Base-by-base conservation (phyloP, 2,797 vertebrate species). In the Labroides dimidiatus region DNA sequence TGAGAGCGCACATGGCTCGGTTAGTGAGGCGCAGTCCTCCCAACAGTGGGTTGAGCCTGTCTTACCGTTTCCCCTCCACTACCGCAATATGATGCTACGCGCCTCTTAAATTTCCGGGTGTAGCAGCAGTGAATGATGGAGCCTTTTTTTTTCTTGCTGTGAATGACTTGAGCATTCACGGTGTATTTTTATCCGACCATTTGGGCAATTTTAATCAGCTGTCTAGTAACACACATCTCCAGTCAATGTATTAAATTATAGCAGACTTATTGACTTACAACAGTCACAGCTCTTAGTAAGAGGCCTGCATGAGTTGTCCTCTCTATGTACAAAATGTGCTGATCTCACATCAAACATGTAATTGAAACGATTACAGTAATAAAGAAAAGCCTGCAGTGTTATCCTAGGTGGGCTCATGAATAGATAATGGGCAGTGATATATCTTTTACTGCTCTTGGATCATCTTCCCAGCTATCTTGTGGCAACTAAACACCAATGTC, bases 11-110 rank as follows among this genome's bases (percentile, higher is more conserved):
- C 90, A 89, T 90, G 90, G 88, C 70, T 23, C 10, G 37, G 19
- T 52, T 37, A 23, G 49, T n/a, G 70, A 72, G 69, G 64, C 80
- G 77, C 64, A 48, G 77, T 57, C 69, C 33, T 33, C 33, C 47
- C 56, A 51, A 4, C 66, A 19, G 62, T 79, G 77, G 87, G 80
- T 36, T 84, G 83, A 82, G 75, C 70, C 71, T 60, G 47, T 13
- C 30, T n/a, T 51, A 8, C 69, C 45, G 9, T 65, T 41, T 69
- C 69, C 61, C 47, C 37, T 55, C 53, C 48, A 49, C 74, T 87
- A 85, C 88, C 84, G 90, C 92, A 92, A 75, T 85, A 83, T 89
- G 89, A 92, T 91, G 90, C 84, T 77, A 49, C 67, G 84, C 80
- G 84, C 72, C 59, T 77, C 56, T 69, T 33, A 75, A 65, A 87